Evolutionary conservation across 2,113 vertebrate genomes (phyloP).

Genomic region (Sander lucioperca): DNA sequence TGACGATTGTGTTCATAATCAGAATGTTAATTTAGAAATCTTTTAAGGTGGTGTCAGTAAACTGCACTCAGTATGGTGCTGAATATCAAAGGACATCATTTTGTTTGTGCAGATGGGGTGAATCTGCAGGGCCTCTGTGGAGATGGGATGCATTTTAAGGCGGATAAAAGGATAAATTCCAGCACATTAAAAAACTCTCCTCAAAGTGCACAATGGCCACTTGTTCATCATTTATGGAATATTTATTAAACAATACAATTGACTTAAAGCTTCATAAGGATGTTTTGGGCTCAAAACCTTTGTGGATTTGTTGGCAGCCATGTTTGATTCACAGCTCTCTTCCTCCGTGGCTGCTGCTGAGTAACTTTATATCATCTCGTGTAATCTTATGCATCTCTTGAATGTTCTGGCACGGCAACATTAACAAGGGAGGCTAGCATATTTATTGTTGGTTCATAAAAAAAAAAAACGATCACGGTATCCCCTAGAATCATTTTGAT

Average conservation of each 20-base stretch:
- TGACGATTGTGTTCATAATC: neutral
- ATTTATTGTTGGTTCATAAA: neutral
- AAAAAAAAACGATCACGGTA: too few species aligned
- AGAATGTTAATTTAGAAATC: neutral
- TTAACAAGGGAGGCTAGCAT: neutral
- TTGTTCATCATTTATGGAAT: neutral
- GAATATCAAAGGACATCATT: neutral
- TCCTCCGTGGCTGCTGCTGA: neutral
- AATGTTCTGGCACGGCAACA: neutral
- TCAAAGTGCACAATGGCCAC: neutral
- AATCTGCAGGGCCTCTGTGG: neutral
- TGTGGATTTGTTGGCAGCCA: neutral
- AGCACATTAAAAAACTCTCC: neutral
- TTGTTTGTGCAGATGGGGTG: neutral
- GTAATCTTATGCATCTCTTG: neutral
- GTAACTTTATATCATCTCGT: neutral
- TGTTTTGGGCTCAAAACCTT: neutral
- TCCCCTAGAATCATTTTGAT: neutral
- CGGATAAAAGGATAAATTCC: neutral
- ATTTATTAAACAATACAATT: neutral
- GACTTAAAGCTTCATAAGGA: constrained; percentile 6
- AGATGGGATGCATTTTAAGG: neutral
- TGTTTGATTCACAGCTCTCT: neutral
- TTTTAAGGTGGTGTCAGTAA: neutral
- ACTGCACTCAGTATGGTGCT: neutral